These are phyloP conservation scores for Percina caprodes DNA, from an alignment of 2,113 vertebrate species.

Conservation along the genomic window DNA sequence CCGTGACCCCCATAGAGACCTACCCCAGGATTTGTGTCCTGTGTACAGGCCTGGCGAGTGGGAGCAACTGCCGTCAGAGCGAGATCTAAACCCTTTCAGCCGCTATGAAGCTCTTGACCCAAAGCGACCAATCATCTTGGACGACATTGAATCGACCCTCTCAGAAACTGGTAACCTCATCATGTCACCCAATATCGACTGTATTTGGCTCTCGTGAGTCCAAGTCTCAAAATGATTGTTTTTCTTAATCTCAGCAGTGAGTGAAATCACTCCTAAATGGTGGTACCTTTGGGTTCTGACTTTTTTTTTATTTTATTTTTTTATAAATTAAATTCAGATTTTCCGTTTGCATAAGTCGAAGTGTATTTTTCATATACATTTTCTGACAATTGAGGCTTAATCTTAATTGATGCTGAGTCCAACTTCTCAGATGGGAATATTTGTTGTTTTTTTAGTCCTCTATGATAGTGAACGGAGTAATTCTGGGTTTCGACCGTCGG, in stretches of 20 bases:
- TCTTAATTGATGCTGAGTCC: neutral
- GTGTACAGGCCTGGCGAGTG: constrained; percentile 99
- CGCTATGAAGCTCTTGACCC: constrained; percentile 91
- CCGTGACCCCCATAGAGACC: constrained; percentile 91
- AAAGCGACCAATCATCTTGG: constrained; percentile 84
- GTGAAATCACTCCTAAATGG: neutral
- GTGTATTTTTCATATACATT: neutral
- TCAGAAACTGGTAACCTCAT: constrained; percentile 67
- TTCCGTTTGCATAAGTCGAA: neutral
- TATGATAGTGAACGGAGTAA: neutral
- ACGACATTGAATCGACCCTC: constrained; percentile 76
- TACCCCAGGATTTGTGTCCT: constrained; percentile 99
- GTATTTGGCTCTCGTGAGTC: neutral
- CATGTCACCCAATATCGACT: neutral
- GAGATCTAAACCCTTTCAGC: constrained; percentile 95
- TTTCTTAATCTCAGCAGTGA: neutral
- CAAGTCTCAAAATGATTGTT: neutral
- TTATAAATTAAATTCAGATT: neutral
- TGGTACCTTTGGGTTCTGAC: neutral
- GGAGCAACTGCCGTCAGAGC: constrained; percentile 96
- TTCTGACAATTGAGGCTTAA: neutral
- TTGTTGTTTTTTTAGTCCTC: no score
- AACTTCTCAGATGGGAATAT: neutral
- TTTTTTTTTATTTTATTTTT: neutral
- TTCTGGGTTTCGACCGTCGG: neutral